Base-by-base conservation (phyloP, 1,140 invertebrate genomes). In the Drosophila obscura region DNA sequence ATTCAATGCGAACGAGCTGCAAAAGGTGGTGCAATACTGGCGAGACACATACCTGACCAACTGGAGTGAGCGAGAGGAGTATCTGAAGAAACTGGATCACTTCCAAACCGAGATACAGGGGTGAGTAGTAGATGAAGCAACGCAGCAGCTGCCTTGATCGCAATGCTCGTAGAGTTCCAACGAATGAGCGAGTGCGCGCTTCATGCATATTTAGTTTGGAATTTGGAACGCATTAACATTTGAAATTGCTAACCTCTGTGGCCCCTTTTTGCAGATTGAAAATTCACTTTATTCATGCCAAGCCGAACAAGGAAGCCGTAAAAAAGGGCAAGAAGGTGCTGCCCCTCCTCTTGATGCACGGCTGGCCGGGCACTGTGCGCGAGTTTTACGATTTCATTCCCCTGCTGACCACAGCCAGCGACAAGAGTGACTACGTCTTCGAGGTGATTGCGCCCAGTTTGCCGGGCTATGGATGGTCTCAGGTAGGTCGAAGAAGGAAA, bases 281-380 rank as follows among this genome's bases (percentile, higher is more conserved):
- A 63, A 94, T 97, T 50, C 96, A 97, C 90, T 97, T 94, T 74
- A 93, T 96, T 16, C 94, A 95, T 66, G 93, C 93, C 0, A 95
- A 94, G 73, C 78, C 85, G n/a, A 67, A 64, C 26, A 88, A 93
- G 28, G 55, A 60, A 11, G 35, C 35, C 35, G 4, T 11, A 13
- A 13, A 13, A 2, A 58, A 85, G 11, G 90, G 84, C 5, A 93
- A 92, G 71, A 94, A 92, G 93, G 93, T 97, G 1, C 69, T 96
- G 3, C 96, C 96, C 0, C 46, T 97, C 19, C 80, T 98, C 0
- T 22, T 98, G 1, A 77, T 97, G 4, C 97, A 98, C 83, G 97
- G 97, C 13, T 99, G 97, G 97, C 97, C 97, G 2, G 97, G 97
- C 26, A 96, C 96, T 0, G 93, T 98, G 2, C 93, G 96, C 8